A percentile compares a stretch with the other conserved stretches of the same genome.
Conservation (phyloP, 2,797 vertebrate species). For the Enteromius argenteus region DNA sequence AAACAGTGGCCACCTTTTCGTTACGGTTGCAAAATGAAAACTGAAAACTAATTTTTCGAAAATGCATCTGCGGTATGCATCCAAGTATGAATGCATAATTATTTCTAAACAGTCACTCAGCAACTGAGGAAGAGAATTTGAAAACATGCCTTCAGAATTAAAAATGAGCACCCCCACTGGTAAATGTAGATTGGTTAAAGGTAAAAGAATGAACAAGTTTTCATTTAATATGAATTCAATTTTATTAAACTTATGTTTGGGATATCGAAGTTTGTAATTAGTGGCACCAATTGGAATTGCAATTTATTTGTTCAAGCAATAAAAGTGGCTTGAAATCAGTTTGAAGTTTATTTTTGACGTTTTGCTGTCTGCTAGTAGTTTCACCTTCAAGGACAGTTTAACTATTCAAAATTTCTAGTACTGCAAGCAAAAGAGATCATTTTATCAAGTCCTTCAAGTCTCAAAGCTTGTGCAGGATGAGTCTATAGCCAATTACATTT, state of each 20-base stretch:
- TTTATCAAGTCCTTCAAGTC: background rate
- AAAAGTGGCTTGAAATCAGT: background rate
- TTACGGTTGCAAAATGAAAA: conserved; percentile 20
- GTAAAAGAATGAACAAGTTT: background rate
- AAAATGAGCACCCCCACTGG: background rate
- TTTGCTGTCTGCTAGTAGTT: background rate
- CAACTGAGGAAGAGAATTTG: background rate
- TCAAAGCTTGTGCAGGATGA: background rate
- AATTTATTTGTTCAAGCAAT: background rate
- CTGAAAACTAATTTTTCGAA: conserved; percentile 3
- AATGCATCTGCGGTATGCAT: background rate
- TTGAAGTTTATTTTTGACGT: background rate
- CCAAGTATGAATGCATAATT: conserved; percentile 11
- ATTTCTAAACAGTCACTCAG: conserved; percentile 7
- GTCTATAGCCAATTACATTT: background rate
- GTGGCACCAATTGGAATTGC: background rate
- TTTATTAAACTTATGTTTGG: background rate
- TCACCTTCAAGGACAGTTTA: background rate
- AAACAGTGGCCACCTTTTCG: background rate
- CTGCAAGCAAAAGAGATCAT: background rate
- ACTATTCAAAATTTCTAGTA: background rate
- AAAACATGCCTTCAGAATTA: background rate
- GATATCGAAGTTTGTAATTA: background rate
- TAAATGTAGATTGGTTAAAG: background rate
- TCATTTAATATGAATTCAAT: background rate